These are phyloP conservation scores for Hucho hucho DNA, from an alignment of 2,113 vertebrate genomes.

Conservation along the genomic window DNA sequence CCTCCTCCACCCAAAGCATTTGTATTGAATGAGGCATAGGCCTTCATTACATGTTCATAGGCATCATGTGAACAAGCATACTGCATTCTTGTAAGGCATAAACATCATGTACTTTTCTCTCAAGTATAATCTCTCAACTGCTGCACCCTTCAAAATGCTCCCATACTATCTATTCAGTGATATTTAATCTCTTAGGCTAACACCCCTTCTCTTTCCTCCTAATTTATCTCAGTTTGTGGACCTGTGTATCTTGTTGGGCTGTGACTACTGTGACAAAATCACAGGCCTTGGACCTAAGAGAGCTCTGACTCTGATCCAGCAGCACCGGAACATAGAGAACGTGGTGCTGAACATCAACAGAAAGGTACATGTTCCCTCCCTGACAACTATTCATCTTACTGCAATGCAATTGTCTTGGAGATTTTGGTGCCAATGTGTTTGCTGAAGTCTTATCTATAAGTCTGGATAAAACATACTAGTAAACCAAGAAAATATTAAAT, in stretches of 20 bases:
- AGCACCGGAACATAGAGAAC: constrained; percentile 73
- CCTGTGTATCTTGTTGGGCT: constrained; percentile 82
- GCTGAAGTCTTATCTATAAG: too few species aligned
- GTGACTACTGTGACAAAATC: constrained; percentile 82
- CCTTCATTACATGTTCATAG: too few species aligned
- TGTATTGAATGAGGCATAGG: background rate
- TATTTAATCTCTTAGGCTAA: too few species aligned
- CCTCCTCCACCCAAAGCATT: background rate
- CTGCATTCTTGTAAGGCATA: too few species aligned
- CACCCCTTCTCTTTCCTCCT: background rate
- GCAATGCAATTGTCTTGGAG: background rate
- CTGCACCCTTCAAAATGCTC: too few species aligned
- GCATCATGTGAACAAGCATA: too few species aligned
- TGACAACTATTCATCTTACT: background rate
- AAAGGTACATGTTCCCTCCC: constrained; percentile 56
- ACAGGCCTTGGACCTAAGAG: constrained; percentile 71
- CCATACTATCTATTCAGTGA: too few species aligned
- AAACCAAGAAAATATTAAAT: too few species aligned
- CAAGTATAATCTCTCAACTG: too few species aligned
- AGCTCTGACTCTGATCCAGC: constrained; percentile 76
- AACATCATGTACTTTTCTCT: too few species aligned
- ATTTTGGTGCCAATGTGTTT: too few species aligned
- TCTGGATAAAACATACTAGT: too few species aligned
- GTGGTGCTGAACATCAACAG: constrained; percentile 68
- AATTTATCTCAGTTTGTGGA: constrained; percentile 75